Conservation (phyloP, 1,140 invertebrate genomes). For the Popillia japonica region DNA sequence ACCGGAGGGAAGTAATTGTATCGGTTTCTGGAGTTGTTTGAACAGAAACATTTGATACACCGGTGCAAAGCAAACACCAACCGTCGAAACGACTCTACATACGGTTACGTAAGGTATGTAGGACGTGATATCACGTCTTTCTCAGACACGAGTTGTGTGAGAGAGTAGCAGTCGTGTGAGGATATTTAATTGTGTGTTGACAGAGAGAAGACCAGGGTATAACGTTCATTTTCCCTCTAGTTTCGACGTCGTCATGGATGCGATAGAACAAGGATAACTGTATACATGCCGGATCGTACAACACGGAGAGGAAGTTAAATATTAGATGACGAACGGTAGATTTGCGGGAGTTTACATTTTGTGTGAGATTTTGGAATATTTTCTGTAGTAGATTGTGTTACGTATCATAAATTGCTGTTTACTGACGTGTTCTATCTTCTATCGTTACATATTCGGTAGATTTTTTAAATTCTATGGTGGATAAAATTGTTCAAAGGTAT, state of each 20-base stretch:
- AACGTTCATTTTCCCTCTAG: neutral
- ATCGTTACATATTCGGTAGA: too few species aligned
- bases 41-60: constrained; percentile 15
- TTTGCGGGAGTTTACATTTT: neutral
- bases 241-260: neutral
- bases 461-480: too few species aligned
- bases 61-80: constrained; percentile 17
- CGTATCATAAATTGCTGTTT: neutral
- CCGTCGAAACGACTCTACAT: constrained; percentile 3
- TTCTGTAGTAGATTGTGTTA: neutral
- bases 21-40: constrained; percentile 13
- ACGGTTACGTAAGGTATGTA: neutral
- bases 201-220: neutral
- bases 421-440: too few species aligned
- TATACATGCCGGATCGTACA: neutral
- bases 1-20: constrained; percentile 13
- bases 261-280: neutral
- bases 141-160: neutral
- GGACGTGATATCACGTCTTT: neutral
- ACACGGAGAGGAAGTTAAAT: constrained; percentile 4
- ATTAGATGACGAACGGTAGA: neutral
- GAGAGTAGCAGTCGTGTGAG: neutral
- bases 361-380: constrained; percentile 6
- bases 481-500: too few species aligned
- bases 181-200: constrained; percentile 11